phyloP scores from a whole-genome alignment of 2,113 vertebrate genomes.

The Gallinago undulata region DNA sequence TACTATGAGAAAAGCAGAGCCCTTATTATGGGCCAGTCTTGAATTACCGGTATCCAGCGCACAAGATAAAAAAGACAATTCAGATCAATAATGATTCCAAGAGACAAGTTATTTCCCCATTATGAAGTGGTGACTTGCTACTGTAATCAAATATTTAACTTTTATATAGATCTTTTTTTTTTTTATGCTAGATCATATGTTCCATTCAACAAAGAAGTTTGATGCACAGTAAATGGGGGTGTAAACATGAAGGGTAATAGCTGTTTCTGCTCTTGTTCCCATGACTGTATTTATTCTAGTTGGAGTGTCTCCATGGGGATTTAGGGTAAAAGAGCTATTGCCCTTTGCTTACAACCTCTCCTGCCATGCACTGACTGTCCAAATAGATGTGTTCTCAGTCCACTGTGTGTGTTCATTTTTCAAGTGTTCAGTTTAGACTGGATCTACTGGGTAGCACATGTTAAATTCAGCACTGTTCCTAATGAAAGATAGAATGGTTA shows the following conservation, averaged over 20 bases:
- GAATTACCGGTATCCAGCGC: conserved; percentile 82
- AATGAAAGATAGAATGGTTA: neutral
- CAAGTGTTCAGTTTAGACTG: neutral
- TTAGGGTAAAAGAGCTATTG: neutral
- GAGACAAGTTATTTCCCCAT: neutral
- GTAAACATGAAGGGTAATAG: neutral
- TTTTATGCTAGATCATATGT: conserved; percentile 29
- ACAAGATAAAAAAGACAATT: conserved; percentile 69
- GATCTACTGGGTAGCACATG: neutral
- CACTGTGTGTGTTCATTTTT: neutral
- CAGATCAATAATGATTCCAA: conserved; percentile 54
- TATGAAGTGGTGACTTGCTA: conserved; percentile 70
- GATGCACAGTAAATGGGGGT: neutral
- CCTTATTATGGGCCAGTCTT: conserved; percentile 90
- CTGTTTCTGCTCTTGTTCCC: conserved; percentile 11
- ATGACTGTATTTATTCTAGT: neutral
- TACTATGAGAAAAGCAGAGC: conserved; percentile 91
- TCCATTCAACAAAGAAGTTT: conserved; percentile 23
- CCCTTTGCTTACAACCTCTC: neutral
- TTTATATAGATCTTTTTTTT: conserved; percentile 16
- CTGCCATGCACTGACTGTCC: neutral
- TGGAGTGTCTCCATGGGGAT: neutral
- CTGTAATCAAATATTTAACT: conserved; percentile 62
- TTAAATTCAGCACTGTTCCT: neutral
- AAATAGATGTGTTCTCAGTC: neutral